Evolutionary conservation across 2,797 vertebrate species (phyloP), one percentile per base, ranked within the genome.

Genomic region (Sylvia borin): DNA sequence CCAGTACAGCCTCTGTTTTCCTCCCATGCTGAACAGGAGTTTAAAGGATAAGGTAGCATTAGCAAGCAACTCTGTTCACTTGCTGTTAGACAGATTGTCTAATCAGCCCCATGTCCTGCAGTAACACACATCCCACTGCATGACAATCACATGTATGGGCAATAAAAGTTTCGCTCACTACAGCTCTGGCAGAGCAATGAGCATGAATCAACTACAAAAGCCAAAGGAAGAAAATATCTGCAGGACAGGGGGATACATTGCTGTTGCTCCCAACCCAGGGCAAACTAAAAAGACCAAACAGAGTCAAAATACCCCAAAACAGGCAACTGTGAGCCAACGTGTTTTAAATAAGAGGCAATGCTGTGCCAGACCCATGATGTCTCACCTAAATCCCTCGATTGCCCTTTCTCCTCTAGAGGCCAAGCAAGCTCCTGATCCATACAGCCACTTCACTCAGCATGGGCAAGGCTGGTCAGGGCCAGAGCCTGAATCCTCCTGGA

Each of bases 361-460:
- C 48, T 87, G 61, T 51, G 31, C 25, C 51, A 70, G 25, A 34
- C 26, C 27, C 12, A 5, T 16, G 20, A 82, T 10, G 21, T 47
- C 87, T 96, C 97, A 97, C 96, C 97, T 96, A 92, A 75, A 67
- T 92, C 91, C 72, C 65, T 29, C 1, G 1, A 43, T 66, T 2
- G 5, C 81, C 55, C 88, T 83, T 80, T 87, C 43, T 67, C 65
- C 40, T 85, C 58, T 4, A 8, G 58, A n/a, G 55, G 71, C 17
- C 88, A 79, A 57, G 36, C 61, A 65, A 61, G 51, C 34, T 92
- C 90, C 81, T 88, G 79, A n/a, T 72, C 50, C 20, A 57, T 50
- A 20, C 16, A 78, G 51, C 34, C 16, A 42, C 36, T 51, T 25
- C 32, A 88, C 47, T 73, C n/a, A 4, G 21, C 42, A 13, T 9